These are phyloP conservation scores for Intellagama lesueurii DNA, from an alignment of 2,797 vertebrate species.

Conservation along the genomic window DNA sequence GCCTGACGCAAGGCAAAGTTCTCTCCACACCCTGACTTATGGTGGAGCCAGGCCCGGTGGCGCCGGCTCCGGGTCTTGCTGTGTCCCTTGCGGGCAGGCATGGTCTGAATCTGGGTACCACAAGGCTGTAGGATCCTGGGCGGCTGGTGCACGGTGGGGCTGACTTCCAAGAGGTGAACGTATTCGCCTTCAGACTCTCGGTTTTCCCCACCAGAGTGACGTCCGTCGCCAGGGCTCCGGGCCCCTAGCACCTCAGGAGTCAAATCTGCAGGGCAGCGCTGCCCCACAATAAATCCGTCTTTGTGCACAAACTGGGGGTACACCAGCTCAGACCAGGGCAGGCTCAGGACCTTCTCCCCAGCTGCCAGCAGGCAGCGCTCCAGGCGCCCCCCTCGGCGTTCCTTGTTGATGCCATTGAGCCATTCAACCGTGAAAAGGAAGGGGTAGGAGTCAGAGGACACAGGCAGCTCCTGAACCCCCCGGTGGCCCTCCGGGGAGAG, in stretches of 20 bases:
- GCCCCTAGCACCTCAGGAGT: slow-evolving; percentile 68
- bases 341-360: slow-evolving; percentile 85
- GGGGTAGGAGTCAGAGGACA: slow-evolving; percentile 87
- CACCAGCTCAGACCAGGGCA: slow-evolving; percentile 90
- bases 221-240: slow-evolving; percentile 78
- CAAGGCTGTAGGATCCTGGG: slow-evolving; percentile 81
- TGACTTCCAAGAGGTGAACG: slow-evolving; percentile 88
- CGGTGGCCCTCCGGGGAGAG: slow-evolving; percentile 85
- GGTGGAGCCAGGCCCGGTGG: slow-evolving; percentile 85
- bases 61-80: slow-evolving; percentile 85
- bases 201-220: slow-evolving; percentile 74
- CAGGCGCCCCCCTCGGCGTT: slow-evolving; percentile 83
- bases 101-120: slow-evolving; percentile 85
- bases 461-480: slow-evolving; percentile 88
- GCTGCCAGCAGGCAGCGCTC: slow-evolving; percentile 90
- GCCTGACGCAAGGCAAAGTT: slow-evolving; percentile 67
- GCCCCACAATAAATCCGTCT: slow-evolving; percentile 78
- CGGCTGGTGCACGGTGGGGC: slow-evolving; percentile 59
- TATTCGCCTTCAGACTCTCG: slow-evolving; percentile 83
- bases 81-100: slow-evolving; percentile 84
- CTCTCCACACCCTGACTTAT: slow-evolving; percentile 77
- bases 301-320: slow-evolving; percentile 92
- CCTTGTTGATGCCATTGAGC: slow-evolving; percentile 92
- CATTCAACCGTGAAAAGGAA: slow-evolving; percentile 92
- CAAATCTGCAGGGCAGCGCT: slow-evolving; percentile 67